Percentiles rank a stretch among this genome's conserved stretches.
Conservation (phyloP, 2,113 vertebrate genomes). For the Erpornis zantholeuca region DNA sequence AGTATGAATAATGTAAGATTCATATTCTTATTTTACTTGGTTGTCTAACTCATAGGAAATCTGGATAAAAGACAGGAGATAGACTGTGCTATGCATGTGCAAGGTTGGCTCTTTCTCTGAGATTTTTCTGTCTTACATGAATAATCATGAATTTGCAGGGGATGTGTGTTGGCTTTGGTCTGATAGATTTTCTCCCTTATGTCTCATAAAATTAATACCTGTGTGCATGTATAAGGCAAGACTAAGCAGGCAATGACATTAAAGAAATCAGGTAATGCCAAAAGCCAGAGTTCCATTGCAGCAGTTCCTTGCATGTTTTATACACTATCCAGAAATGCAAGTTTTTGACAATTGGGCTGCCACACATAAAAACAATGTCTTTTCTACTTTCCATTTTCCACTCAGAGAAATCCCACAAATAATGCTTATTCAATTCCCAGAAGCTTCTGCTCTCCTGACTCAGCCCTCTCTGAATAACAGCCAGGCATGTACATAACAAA, state of each 20-base stretch:
- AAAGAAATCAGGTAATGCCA: background rate
- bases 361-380: background rate
- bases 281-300: background rate
- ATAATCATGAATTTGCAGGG: background rate
- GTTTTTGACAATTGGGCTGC: background rate
- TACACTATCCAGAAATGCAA: background rate
- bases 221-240: rapidly evolving
- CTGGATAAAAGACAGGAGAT: background rate
- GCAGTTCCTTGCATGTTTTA: background rate
- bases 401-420: slow-evolving; percentile 9
- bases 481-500: slow-evolving; percentile 42
- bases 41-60: background rate
- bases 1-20: background rate
- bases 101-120: background rate
- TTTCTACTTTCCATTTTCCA: background rate
- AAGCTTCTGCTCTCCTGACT: slow-evolving; percentile 27
- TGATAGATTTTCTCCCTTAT: background rate
- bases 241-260: background rate
- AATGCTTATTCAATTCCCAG: slow-evolving; percentile 24
- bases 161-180: background rate
- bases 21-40: background rate
- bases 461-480: slow-evolving; percentile 13
- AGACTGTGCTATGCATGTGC: background rate
- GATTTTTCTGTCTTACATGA: background rate
- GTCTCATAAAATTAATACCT: background rate